Evolutionary conservation across 2,888 invertebrate species (phyloP).

Genomic region (Suillia variegata): DNA sequence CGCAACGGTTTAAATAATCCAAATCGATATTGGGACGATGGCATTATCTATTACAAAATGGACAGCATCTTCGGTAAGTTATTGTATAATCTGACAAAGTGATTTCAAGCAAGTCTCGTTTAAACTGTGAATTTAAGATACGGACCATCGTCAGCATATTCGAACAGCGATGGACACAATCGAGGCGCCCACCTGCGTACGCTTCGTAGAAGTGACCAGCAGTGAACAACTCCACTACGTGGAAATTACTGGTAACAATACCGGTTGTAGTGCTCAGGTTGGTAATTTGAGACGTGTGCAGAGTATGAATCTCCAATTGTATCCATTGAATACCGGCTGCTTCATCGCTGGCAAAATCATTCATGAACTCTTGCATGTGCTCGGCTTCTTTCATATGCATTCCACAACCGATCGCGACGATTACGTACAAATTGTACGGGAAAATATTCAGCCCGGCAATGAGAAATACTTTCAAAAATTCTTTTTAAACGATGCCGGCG

Average conservation of each 20-base stretch:
- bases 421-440: constrained; percentile 66
- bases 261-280: constrained; percentile 79
- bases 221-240: constrained; percentile 38
- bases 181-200: constrained; percentile 74
- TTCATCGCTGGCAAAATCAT: constrained; percentile 66
- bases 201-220: constrained; percentile 68
- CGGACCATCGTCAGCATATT: constrained; percentile 67
- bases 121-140: constrained; percentile 39
- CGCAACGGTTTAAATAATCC: constrained; percentile 68
- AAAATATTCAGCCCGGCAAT: constrained; percentile 64
- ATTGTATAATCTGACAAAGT: not conserved
- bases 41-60: constrained; percentile 68
- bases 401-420: constrained; percentile 76
- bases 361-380: constrained; percentile 78
- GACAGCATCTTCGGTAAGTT: constrained; percentile 31
- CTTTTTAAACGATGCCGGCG: constrained; percentile 62
- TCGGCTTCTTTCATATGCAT: constrained; percentile 82
- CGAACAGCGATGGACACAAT: constrained; percentile 73
- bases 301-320: constrained; percentile 45
- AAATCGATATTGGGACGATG: constrained; percentile 68
- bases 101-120: not conserved
- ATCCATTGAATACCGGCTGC: constrained; percentile 48
- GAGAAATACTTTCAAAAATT: constrained; percentile 76
- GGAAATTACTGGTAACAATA: constrained; percentile 39
- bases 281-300: constrained; percentile 66